Evolutionary conservation across 2,797 vertebrate species (phyloP), one percentile per base, ranked within the genome.

Genomic region (Sparus aurata): DNA sequence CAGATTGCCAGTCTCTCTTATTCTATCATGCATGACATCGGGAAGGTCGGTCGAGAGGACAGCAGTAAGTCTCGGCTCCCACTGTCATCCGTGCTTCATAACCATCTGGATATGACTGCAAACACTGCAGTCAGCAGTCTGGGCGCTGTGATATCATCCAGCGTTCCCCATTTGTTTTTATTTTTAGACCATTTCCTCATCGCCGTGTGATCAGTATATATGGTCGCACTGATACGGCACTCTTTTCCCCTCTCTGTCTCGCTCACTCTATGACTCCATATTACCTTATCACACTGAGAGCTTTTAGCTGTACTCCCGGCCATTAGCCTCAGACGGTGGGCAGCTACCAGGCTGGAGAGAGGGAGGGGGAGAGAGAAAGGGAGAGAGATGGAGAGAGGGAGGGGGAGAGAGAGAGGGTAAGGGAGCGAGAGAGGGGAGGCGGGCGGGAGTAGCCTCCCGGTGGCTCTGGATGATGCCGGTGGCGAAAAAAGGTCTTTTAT

Each of bases 181-280:
- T 95, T 95, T 95, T 95, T 94, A 95, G 94, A 91, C 82, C 81
- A 83, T 93, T 95, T 93, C 82, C 94, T 95, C 92, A 92, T 93
- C 90, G 77, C 74, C 84, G 86, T 86, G 80, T 91, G 94, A 95
- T 94, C 92, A 90, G 89, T 85, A 76, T 90, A 87, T 90, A 90
- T 85, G 88, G 91, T 73, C 77, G 70, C 84, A 86, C 83, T 80
- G 91, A 89, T 90, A 85, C 47, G 79, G 67, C 64, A 5, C 77
- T 73, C 79, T 49, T 25, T 27, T 12, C 27, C 4, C 4, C 77
- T 60, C 80, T 77, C 43, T 16, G 63, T 63, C 63, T 45, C 76
- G 9, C 71, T 69, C 66, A 23, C 80, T 71, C 80, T 77, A 83
- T 89, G 71, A 86, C 88, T 92, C 67, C 58, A 80, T 76, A 89